Percentiles rank a stretch among this genome's conserved stretches.
phyloP scores from a whole-genome alignment of 2,888 invertebrate species.

The Dynastes grantii region DNA sequence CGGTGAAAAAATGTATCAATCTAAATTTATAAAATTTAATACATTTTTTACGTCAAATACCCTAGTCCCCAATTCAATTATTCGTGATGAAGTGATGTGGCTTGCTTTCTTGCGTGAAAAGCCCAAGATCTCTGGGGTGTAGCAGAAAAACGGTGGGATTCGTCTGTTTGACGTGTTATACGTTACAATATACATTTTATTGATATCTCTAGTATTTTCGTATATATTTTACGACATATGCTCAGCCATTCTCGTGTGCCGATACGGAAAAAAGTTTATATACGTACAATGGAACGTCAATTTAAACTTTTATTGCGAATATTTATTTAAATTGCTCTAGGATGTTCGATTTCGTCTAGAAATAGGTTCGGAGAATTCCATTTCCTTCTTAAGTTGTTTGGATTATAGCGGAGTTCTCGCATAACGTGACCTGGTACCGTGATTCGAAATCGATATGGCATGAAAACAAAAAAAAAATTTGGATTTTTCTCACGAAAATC shows the following conservation, averaged over 20 bases:
- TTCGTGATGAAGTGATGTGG: background rate
- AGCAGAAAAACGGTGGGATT: background rate
- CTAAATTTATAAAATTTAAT: too few relatives aligned
- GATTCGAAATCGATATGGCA: conserved; percentile 49
- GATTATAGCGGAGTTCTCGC: conserved; percentile 49
- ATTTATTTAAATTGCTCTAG: conserved; percentile 51
- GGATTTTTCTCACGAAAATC: conserved; percentile 37
- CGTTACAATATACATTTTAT: conserved; percentile 11
- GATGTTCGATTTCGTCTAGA: conserved; percentile 47
- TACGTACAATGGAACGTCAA: conserved; percentile 37
- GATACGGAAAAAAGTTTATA: conserved; percentile 7
- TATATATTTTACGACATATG: background rate
- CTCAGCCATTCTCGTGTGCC: background rate
- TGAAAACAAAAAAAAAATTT: conserved; percentile 37
- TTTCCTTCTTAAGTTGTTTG: conserved; percentile 50
- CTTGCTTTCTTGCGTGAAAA: background rate
- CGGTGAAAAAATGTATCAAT: too few relatives aligned
- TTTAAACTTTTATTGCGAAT: conserved; percentile 50
- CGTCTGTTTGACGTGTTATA: too few relatives aligned
- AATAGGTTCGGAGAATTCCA: conserved; percentile 46
- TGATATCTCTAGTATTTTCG: background rate
- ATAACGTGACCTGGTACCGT: conserved; percentile 51
- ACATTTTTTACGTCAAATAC: too few relatives aligned
- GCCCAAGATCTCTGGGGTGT: background rate
- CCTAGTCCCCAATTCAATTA: background rate